Evolutionary conservation across 2,888 invertebrate genomes (phyloP), one percentile per base, ranked within the genome.

Genomic region (Volucella inflata): DNA sequence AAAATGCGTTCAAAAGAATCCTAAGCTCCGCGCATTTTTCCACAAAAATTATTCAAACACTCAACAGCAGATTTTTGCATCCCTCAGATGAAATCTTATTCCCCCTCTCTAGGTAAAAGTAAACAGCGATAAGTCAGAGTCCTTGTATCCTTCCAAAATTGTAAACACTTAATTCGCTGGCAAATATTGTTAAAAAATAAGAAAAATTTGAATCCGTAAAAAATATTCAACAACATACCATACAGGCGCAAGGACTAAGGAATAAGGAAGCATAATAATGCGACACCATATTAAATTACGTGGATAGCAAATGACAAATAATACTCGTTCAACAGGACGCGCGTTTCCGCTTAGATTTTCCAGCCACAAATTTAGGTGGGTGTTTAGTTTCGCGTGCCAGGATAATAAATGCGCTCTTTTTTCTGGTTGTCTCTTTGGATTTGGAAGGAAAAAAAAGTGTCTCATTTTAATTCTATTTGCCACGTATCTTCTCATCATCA

Each of bases 381-480:
- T 85, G 85, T 81, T 81, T 81, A 85, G 85, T 85, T 85, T 77
- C 81, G 85, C 81, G 76, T 85, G 85, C 81, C 76, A 77, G 77
- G 68, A 81, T 85, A 85, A 85, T 85, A 85, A 85, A 85, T 81
- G 85, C 81, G 81, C 71, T 85, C 81, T 85, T 85, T 64, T 75
- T 71, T 62, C 60, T 50, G 42, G 40, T 42, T 68, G 42, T 1
- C n/a, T 21, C 14, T 36, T 9, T 30, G 3, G n/a, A 21, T 14
- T 59, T 51, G 17, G 30, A 12, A 65, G 38, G 57, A 80, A 71
- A 78, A 87, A 87, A 75, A n/a, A n/a, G n/a, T 68, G 76, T 88
- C 87, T 87, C 88, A 87, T 87, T 88, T 88, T 88, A 88, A 88
- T 88, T 88, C 88, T 88, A 88, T 88, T 88, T 88, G 81, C 88